Conservation (phyloP, 2,888 invertebrate genomes). For the Ornithoptera priamus region DNA sequence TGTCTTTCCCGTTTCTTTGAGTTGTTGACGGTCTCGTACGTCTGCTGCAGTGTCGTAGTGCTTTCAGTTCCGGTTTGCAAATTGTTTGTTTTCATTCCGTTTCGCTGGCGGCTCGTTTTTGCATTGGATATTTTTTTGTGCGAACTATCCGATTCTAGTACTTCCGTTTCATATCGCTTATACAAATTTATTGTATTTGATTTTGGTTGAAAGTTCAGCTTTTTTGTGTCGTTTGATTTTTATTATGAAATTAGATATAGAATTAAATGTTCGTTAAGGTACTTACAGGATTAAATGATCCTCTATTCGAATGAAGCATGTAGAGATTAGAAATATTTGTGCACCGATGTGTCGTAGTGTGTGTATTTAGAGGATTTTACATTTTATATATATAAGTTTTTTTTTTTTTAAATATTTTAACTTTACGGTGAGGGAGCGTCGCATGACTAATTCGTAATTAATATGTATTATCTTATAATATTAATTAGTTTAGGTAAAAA, state of each 20-base stretch:
- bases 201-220: constrained; percentile 32
- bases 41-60: constrained; percentile 25
- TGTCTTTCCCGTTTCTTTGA: constrained; percentile 72
- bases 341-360: constrained; percentile 34
- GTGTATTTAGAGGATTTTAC: constrained; percentile 6
- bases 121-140: background rate
- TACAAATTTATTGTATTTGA: background rate
- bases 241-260: constrained; percentile 34
- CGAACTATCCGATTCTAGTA: background rate
- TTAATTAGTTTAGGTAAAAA: constrained; percentile 6
- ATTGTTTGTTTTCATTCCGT: background rate
- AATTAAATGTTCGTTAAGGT: constrained; percentile 48
- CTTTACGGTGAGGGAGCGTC: constrained; percentile 24
- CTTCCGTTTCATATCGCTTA: background rate
- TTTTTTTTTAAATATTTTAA: constrained; percentile 2
- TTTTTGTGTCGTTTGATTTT: constrained; percentile 35
- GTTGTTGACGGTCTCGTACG: constrained; percentile 47
- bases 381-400: constrained; percentile 5
- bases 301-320: constrained; percentile 45
- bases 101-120: constrained; percentile 5
- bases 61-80: constrained; percentile 11
- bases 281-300: constrained; percentile 54
- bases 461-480: constrained; percentile 18
- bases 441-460: constrained; percentile 36
- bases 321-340: constrained; percentile 41